These are phyloP conservation scores for Lamellibrachia columna DNA, from an alignment of 2,888 invertebrate genomes.

Conservation along the genomic window DNA sequence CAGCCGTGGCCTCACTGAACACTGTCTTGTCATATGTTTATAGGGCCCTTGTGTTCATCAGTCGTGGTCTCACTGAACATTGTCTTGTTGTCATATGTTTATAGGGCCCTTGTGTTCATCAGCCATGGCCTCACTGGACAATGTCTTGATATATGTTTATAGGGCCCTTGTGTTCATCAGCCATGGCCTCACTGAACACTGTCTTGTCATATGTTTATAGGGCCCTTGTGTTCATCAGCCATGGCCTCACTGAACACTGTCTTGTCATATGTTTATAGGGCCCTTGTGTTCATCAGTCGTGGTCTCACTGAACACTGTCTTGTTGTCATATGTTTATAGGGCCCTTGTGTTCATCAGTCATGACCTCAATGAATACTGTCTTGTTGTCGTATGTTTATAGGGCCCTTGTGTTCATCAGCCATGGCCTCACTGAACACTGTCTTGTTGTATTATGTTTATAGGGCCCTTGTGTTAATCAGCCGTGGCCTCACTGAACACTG, in stretches of 20 bases:
- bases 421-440: neutral
- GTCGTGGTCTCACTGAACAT: neutral
- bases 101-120: too few relatives aligned
- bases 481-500: neutral
- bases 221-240: too few relatives aligned
- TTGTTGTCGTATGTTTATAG: neutral
- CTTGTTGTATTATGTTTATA: neutral
- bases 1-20: conserved; percentile 57
- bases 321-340: conserved; percentile 41
- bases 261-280: too few relatives aligned
- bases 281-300: too few relatives aligned
- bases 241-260: too few relatives aligned
- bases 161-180: too few relatives aligned
- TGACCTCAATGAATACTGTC: conserved; percentile 57
- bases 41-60: neutral
- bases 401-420: neutral
- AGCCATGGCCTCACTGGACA: too few relatives aligned
- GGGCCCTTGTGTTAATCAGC: neutral
- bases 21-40: conserved; percentile 39
- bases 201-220: too few relatives aligned
- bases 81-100: too few relatives aligned
- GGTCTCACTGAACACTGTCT: neutral
- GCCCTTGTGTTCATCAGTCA: conserved; percentile 56
- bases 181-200: too few relatives aligned
- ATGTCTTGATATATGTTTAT: too few relatives aligned